Evolutionary conservation across 1,140 invertebrate species (phyloP).

Genomic region (Drosophila ogumai): DNA sequence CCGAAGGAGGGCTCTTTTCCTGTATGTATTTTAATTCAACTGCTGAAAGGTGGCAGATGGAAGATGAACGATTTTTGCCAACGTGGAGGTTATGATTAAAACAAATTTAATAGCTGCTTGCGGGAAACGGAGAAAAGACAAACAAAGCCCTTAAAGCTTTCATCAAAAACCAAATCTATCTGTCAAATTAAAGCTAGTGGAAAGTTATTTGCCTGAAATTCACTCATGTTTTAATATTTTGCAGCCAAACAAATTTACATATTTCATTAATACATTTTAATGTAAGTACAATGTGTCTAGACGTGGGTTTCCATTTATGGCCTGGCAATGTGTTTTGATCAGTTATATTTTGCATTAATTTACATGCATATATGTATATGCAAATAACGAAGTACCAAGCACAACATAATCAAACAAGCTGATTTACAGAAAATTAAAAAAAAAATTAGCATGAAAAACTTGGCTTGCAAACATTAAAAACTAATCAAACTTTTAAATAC

Average conservation of each 20-base stretch:
- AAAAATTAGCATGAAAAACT: constrained; percentile 26
- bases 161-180: background rate
- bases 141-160: background rate
- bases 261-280: constrained; percentile 68
- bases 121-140: background rate
- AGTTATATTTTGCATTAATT: constrained; percentile 66
- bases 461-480: constrained; percentile 76
- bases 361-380: constrained; percentile 20
- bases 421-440: constrained; percentile 45
- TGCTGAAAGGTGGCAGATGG: constrained; percentile 13
- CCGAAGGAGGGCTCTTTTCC: constrained; percentile 33
- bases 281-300: constrained; percentile 70
- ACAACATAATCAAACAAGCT: constrained; percentile 39
- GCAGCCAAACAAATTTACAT: constrained; percentile 57
- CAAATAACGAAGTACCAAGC: constrained; percentile 15
- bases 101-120: constrained; percentile 50
- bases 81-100: constrained; percentile 49
- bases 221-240: background rate
- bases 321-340: constrained; percentile 75
- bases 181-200: background rate
- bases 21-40: constrained; percentile 39
- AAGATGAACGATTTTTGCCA: constrained; percentile 32
- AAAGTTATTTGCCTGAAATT: background rate
- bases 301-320: constrained; percentile 71
- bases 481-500: constrained; percentile 84